phyloP scores from a whole-genome alignment of 2,113 vertebrate species.

The Gambusia holbrooki region DNA sequence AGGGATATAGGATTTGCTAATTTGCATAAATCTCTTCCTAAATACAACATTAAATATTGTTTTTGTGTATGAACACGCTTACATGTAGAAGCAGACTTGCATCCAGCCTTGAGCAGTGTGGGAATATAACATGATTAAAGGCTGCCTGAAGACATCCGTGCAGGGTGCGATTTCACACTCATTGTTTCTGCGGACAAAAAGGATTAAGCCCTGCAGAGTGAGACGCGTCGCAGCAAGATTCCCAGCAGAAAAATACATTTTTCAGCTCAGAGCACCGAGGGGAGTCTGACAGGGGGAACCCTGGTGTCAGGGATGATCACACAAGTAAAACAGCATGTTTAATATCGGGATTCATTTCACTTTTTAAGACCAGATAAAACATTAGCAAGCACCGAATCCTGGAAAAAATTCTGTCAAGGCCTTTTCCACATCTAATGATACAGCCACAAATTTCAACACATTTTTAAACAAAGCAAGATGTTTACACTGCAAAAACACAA shows the following conservation, averaged over 20 bases:
- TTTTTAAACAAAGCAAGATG: not conserved
- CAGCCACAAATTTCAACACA: no score
- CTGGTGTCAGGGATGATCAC: not conserved
- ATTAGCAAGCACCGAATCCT: not conserved
- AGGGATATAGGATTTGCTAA: constrained; percentile 41
- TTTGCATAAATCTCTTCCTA: constrained; percentile 71
- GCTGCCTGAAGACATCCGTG: constrained; percentile 62
- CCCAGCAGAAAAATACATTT: constrained; percentile 8
- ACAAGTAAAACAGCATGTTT: not conserved
- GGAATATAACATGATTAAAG: constrained; percentile 70
- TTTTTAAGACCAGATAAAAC: not conserved
- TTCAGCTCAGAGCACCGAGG: constrained; percentile 25
- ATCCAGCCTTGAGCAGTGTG: constrained; percentile 33
- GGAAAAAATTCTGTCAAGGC: no score
- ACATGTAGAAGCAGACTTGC: constrained; percentile 16
- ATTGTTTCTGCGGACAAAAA: constrained; percentile 70
- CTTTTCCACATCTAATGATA: no score
- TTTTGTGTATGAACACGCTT: constrained; percentile 29
- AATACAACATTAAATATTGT: constrained; percentile 76
- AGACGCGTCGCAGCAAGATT: constrained; percentile 11
- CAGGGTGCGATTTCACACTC: constrained; percentile 68
- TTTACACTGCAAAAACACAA: not conserved
- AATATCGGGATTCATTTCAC: not conserved
- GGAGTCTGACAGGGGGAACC: not conserved
- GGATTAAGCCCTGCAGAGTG: constrained; percentile 47